phyloP scores from a whole-genome alignment of 2,888 invertebrate species.

The Acleris cristana region DNA sequence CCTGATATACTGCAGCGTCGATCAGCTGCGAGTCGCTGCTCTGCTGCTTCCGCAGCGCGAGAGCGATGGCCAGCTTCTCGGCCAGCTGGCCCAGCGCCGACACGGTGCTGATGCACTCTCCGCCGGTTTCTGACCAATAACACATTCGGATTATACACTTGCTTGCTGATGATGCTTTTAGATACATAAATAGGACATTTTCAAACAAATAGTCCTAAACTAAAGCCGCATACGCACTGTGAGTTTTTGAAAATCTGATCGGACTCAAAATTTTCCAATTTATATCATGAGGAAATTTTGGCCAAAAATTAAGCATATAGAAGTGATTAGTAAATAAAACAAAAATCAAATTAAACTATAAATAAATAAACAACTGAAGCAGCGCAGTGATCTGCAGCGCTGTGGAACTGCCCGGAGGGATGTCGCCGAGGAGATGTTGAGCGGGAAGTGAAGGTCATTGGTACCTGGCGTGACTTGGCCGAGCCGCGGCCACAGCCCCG shows the following conservation, averaged over 20 bases:
- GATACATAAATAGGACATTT: no score
- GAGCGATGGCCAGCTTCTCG: slow-evolving; percentile 91
- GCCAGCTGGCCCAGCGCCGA: slow-evolving; percentile 88
- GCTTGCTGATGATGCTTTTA: neutral
- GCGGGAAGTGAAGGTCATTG: neutral
- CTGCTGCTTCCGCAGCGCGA: slow-evolving; percentile 86
- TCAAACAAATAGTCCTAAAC: no score
- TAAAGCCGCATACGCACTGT: no score
- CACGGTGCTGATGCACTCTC: slow-evolving; percentile 65
- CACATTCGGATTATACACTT: neutral
- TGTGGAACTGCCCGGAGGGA: slow-evolving; percentile 87
- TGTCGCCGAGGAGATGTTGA: slow-evolving; percentile 48
- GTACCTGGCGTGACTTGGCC: slow-evolving; percentile 56
- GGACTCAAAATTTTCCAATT: no score
- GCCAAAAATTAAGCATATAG: no score
- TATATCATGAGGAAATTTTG: no score
- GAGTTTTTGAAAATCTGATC: no score
- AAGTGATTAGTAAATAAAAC: no score
- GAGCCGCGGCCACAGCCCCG: slow-evolving; percentile 87
- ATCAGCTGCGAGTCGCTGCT: slow-evolving; percentile 47
- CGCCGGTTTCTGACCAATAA: slow-evolving; percentile 50
- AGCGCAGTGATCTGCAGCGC: slow-evolving; percentile 89
- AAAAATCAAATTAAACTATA: no score
- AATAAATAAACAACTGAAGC: no score
- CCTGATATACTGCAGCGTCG: slow-evolving; percentile 61